A percentile compares a stretch with the other conserved stretches of the same genome.
phyloP scores from a whole-genome alignment of 2,113 vertebrate species.

The Engraulis encrasicolus region DNA sequence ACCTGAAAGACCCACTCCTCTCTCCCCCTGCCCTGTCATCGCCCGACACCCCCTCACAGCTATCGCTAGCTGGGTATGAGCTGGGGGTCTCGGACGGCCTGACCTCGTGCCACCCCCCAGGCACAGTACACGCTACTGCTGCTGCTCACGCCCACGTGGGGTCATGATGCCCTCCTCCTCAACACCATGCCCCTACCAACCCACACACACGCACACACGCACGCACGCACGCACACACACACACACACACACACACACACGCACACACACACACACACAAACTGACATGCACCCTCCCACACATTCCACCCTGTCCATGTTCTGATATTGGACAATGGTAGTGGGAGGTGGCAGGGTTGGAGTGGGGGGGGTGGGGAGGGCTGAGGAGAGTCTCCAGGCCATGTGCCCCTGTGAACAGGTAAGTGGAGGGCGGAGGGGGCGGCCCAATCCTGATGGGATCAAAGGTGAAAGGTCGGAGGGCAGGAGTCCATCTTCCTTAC shows the following conservation, averaged over 20 bases:
- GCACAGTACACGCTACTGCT: not conserved
- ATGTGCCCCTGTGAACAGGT: not conserved
- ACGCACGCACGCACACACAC: too few species aligned
- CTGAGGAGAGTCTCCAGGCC: not conserved
- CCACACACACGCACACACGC: too few species aligned
- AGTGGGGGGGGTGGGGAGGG: not conserved
- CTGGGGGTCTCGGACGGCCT: too few species aligned
- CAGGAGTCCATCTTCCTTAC: constrained; percentile 50
- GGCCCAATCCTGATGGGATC: constrained; percentile 37
- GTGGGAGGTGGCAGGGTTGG: not conserved
- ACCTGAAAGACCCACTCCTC: constrained; percentile 13
- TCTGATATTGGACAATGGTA: not conserved
- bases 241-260: too few species aligned
- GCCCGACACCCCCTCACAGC: too few species aligned
- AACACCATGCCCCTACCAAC: not conserved
- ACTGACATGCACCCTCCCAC: not conserved
- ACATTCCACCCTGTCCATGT: not conserved
- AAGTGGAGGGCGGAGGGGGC: not conserved
- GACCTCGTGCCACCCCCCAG: not conserved
- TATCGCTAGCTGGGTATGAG: too few species aligned
- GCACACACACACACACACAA: too few species aligned
- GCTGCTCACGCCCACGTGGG: not conserved
- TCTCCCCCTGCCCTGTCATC: too few species aligned
- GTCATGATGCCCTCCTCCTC: not conserved
- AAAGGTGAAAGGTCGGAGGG: constrained; percentile 60